Percentiles rank a stretch among this genome's conserved stretches.
Evolutionary conservation across 1,140 invertebrate genomes (phyloP).

Genomic region (Leptopilina clavipes): DNA sequence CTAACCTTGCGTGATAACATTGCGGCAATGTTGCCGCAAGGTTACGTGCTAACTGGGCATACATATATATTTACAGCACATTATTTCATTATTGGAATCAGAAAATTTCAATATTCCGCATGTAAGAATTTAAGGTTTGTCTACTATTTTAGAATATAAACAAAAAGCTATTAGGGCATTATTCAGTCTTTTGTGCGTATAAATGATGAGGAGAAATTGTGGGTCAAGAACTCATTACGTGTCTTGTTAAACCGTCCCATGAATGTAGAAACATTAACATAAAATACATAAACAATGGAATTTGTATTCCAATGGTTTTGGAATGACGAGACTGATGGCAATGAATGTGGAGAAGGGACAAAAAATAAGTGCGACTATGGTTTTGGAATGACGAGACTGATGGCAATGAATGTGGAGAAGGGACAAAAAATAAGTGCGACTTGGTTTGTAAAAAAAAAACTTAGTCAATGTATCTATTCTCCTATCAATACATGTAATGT

Average conservation of each 20-base stretch:
- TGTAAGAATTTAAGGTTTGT: no score
- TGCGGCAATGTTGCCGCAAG: no score
- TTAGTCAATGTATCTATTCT: neutral
- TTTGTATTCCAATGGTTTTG: conserved; percentile 1
- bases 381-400: neutral
- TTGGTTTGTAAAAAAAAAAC: neutral
- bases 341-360: neutral
- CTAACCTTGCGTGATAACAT: no score
- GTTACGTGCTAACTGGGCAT: no score
- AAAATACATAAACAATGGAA: conserved; percentile 40
- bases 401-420: conserved; percentile 5
- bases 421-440: neutral
- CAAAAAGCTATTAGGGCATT: no score
- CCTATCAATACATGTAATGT: neutral
- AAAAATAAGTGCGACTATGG: neutral
- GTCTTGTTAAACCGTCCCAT: conserved; percentile 10
- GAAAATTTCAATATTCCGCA: no score
- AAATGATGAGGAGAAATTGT: conserved; percentile 48
- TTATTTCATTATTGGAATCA: no score
- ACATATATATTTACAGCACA: no score
- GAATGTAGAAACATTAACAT: conserved; percentile 38
- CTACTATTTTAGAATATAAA: no score
- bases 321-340: conserved; percentile 12
- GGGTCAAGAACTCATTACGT: conserved; percentile 53
- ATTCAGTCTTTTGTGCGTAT: neutral